Evolutionary conservation across 2,888 invertebrate species (phyloP), one percentile per base, ranked within the genome.

Genomic region (Euphydryas editha): DNA sequence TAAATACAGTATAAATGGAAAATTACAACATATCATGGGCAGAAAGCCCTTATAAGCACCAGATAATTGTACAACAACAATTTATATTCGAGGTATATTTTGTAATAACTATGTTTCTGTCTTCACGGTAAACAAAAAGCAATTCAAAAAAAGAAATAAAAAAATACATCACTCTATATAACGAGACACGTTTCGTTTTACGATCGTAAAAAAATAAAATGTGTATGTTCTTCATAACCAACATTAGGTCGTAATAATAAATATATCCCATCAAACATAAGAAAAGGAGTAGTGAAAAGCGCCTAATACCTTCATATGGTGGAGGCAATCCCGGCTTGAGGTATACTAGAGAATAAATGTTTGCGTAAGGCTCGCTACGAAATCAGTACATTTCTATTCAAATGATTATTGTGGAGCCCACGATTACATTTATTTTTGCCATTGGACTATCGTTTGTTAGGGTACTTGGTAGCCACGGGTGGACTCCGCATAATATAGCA

Each of bases 301-400:
- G n/a, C 2, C 47, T 58, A 62, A 62, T 44, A 51, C 15, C 36
- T 18, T 58, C 36, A 24, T 51, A 51, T 18, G 44, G 7, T 37
- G n/a, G n/a, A 49, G 61, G 46, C 59, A 47, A 62, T 58, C 49
- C 55, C 59, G 42, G 47, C 47, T 37, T 58, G 62, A 60, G 59
- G 62, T 58, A 67, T 59, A 58, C 37, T 47, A 59, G 21, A 46
- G 46, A 62, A 67, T 59, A 65, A 71, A 60, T 62, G 67, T 62
- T 71, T 65, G 30, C 51, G 64, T 68, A 68, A 67, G 62, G 47
- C 64, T 54, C 36, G 57, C 60, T 65, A 74, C 77, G 74, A 88
- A 90, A 90, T 90, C 89, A 84, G 88, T 85, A 87, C 85, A 90
- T 91, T 91, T 84, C 82, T 88, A 91, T 90, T 90, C 90, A 91